Evolutionary conservation across 2,888 invertebrate genomes (phyloP).

Genomic region (Torymus texanus): DNA sequence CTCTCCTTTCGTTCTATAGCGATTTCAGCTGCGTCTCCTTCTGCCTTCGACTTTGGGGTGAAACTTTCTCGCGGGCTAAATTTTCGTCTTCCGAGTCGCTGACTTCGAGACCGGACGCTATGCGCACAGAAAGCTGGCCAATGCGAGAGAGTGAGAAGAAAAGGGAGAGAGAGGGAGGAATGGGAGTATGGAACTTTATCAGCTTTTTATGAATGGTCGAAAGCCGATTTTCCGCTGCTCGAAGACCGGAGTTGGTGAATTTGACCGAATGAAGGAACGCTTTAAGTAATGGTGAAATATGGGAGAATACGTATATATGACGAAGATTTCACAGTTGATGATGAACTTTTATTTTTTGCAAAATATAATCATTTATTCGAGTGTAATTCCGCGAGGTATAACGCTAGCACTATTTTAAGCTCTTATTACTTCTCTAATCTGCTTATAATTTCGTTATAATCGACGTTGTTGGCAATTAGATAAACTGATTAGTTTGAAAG

Average conservation of each 20-base stretch:
- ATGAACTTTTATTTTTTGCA: too few relatives aligned
- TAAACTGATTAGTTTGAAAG: too few relatives aligned
- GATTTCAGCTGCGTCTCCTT: constrained; percentile 1
- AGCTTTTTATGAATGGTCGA: constrained; percentile 17
- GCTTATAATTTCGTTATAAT: too few relatives aligned
- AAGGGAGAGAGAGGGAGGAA: neutral
- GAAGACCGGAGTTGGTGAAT: constrained; percentile 10
- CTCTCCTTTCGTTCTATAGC: neutral
- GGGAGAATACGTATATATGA: neutral
- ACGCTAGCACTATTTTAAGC: too few relatives aligned
- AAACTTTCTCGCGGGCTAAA: constrained; percentile 9
- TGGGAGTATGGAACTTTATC: constrained; percentile 7
- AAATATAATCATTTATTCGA: too few relatives aligned
- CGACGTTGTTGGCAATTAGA: too few relatives aligned
- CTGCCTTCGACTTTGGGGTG: neutral
- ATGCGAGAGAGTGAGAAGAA: too few relatives aligned
- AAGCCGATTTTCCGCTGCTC: constrained; percentile 21
- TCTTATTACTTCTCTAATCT: too few relatives aligned
- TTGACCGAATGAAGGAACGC: neutral
- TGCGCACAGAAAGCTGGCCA: too few relatives aligned
- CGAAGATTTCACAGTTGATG: too few relatives aligned
- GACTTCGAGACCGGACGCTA: constrained; percentile 3
- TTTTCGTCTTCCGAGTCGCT: neutral
- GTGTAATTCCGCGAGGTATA: too few relatives aligned
- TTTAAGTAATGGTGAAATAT: neutral